Evolutionary conservation across 2,113 vertebrate species (phyloP), one percentile per base, ranked within the genome.

Genomic region (Thinocorus orbignyianus): DNA sequence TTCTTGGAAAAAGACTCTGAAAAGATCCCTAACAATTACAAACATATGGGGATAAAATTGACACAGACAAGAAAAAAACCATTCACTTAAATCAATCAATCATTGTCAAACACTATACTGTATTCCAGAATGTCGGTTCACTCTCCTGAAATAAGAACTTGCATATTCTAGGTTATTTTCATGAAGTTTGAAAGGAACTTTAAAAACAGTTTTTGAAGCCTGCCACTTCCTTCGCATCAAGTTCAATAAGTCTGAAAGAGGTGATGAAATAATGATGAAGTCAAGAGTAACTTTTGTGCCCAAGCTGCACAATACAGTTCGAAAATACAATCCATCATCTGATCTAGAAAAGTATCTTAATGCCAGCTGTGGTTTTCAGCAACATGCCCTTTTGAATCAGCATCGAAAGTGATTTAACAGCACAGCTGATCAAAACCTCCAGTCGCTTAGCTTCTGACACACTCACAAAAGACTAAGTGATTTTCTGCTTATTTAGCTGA

Each of bases 331-430:
- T 93, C 77, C 88, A 89, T 95, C 95, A 81, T 41, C 61, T 65
- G 30, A 88, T 79, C 73, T 25, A 81, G 86, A 65, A 37, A 79
- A 46, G 17, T 6, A 26, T n/a, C 83, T 26, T 22, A 0, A 3
- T 88, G 69, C 73, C 80, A 93, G 22, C 81, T 96, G 46, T 72
- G 92, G 48, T 33, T 96, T 96, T 92, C 90, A 93, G 80, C 92
- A 79, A 62, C 65, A 19, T 78, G 86, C 61, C 65, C 72, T 68
- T 88, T 35, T 26, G 44, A 76, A 84, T 94, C 60, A 57, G 69
- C 65, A 81, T 48, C 1, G 24, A 72, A 30, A 95, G 65, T 68
- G 69, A 92, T 91, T 96, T 89, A 93, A 28, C 61, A 79, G 77
- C 66, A 37, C 69, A 33, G 20, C 6, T 25, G 68, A 70, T 55